Evolutionary conservation across 2,797 vertebrate genomes (phyloP), one percentile per base, ranked within the genome.

Genomic region (Orestias chungarensis): DNA sequence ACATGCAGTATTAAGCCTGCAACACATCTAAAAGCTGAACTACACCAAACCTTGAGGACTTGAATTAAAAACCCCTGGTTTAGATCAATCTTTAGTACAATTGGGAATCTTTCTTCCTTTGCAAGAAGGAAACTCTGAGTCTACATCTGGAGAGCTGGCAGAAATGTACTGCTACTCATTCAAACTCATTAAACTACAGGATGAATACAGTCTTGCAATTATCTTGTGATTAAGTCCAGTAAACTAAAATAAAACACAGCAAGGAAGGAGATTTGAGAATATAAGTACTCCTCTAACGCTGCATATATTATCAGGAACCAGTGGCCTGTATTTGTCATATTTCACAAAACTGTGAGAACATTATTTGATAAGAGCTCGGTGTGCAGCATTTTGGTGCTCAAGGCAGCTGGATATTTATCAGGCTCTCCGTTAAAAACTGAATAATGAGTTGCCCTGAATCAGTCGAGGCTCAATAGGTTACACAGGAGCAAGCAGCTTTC

Each of bases 221-320:
- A 42, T 62, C 5, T 40, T 62, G 23, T 62, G 35, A 6, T 40
- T n/a, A 40, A 62, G 59, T 42, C 59, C 59, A 15, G 59, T 62
- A 55, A 68, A 44, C 29, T 20, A 47, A 25, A 55, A n/a, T n/a
- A 70, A 2, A 29, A 35, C 17, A 12, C 15, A 23, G 17, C n/a
- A 27, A 44, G 20, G 14, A 52, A 23, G 62, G 66, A 42, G 57
- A 55, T 25, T 0, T 11, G 29, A 52, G 27, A 6, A 57, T 20
- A 23, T 50, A 40, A 70, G 38, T 76, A 42, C 70, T 66, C 33
- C n/a, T 3, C 59, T 52, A 33, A 81, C 75, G 33, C 57, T 31
- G 17, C 66, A 57, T n/a, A 61, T 65, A 65, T 78, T 54, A 38
- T 50, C 57, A 14, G 20, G 17, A 75, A 66, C 65, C 69, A 66